These are phyloP conservation scores for Pecten maximus DNA, from an alignment of 2,888 invertebrate genomes.

Conservation along the genomic window DNA sequence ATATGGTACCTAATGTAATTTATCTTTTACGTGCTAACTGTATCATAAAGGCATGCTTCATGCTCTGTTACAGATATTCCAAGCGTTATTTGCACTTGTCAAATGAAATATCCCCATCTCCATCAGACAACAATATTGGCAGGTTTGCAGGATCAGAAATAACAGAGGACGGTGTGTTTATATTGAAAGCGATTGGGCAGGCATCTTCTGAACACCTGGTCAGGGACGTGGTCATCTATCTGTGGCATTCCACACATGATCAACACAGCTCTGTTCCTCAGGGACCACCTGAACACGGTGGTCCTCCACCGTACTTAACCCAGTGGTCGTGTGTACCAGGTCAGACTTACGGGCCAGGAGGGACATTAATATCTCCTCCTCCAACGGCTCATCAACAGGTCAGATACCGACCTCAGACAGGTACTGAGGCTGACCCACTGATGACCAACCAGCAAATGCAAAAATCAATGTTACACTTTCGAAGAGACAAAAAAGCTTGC, in stretches of 20 bases:
- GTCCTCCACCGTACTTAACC: background rate
- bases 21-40: too few species aligned
- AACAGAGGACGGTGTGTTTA: slow-evolving; percentile 57
- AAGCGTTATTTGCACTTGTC: slow-evolving; percentile 42
- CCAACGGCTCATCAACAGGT: background rate
- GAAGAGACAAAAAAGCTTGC: too few species aligned
- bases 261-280: background rate
- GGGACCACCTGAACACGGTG: background rate
- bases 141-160: background rate
- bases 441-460: background rate
- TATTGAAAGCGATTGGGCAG: slow-evolving; percentile 52
- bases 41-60: too few species aligned
- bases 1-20: too few species aligned
- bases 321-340: background rate
- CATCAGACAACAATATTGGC: background rate
- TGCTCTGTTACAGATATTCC: slow-evolving; percentile 48
- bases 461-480: too few species aligned
- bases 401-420: background rate
- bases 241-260: slow-evolving; percentile 33
- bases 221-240: slow-evolving; percentile 46
- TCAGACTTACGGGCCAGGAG: background rate
- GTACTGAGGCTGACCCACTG: background rate
- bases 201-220: slow-evolving; percentile 58
- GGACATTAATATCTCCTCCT: background rate
- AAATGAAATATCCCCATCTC: slow-evolving; percentile 35